These are phyloP conservation scores for Aradus depressus DNA, from an alignment of 2,888 invertebrate genomes.

Conservation along the genomic window DNA sequence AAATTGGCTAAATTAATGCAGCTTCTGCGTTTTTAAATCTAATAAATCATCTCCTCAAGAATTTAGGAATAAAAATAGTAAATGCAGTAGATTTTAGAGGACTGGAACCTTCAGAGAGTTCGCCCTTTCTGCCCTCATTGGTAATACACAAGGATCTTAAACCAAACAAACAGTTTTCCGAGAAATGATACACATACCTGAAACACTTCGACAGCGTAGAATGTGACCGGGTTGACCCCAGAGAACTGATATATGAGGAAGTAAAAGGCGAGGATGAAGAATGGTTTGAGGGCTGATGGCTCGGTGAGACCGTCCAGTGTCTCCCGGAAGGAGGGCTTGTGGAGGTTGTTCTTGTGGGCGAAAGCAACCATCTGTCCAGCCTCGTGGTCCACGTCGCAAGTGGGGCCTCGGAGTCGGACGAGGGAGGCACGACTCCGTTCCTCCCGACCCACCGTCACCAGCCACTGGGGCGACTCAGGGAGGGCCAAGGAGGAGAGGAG, in stretches of 20 bases:
- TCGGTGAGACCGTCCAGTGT: constrained; percentile 46
- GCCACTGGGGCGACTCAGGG: constrained; percentile 62
- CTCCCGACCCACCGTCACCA: constrained; percentile 48
- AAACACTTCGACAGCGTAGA: constrained; percentile 56
- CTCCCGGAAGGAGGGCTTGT: constrained; percentile 35
- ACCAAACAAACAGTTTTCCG: too few species aligned
- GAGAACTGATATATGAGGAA: constrained; percentile 61
- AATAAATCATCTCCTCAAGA: too few species aligned
- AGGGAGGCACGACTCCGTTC: constrained; percentile 49
- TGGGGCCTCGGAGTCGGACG: constrained; percentile 47
- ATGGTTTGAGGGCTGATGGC: constrained; percentile 53
- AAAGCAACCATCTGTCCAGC: constrained; percentile 49
- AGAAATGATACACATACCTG: constrained; percentile 39
- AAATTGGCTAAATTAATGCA: too few species aligned
- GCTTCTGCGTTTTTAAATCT: too few species aligned
- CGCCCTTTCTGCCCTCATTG: too few species aligned
- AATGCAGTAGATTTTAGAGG: too few species aligned
- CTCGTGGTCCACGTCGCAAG: constrained; percentile 50
- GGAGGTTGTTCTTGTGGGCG: constrained; percentile 50
- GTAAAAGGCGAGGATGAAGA: constrained; percentile 48
- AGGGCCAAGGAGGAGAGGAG: constrained; percentile 49
- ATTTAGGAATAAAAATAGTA: too few species aligned
- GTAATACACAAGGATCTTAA: too few species aligned
- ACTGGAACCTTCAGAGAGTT: too few species aligned
- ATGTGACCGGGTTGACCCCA: constrained; percentile 56